These are phyloP conservation scores for Cervus canadensis DNA, from an alignment of 2,113 vertebrate species.

Conservation along the genomic window DNA sequence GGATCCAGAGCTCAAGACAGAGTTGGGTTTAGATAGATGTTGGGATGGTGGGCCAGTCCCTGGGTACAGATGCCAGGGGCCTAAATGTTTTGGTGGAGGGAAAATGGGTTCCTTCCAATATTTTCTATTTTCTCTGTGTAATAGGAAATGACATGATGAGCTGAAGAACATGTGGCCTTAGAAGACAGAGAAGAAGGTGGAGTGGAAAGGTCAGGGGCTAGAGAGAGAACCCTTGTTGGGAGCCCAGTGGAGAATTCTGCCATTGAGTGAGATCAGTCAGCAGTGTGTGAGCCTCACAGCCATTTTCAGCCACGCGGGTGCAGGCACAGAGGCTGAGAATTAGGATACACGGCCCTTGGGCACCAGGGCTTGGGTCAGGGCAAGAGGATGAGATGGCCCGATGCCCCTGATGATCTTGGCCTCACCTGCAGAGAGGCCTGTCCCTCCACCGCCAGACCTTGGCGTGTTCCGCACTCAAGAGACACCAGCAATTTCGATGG, in stretches of 20 bases:
- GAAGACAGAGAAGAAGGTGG: neutral
- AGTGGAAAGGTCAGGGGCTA: neutral
- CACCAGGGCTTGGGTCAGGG: neutral
- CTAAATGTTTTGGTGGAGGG: neutral
- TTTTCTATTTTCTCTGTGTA: neutral
- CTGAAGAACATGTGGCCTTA: neutral
- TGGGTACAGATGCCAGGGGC: accelerated
- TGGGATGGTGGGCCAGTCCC: accelerated
- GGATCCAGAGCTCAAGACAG: neutral
- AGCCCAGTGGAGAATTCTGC: neutral
- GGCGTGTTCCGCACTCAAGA: accelerated
- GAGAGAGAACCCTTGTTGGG: accelerated
- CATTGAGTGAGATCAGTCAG: neutral
- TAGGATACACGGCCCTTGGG: neutral
- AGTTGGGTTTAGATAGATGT: neutral
- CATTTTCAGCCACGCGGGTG: accelerated
- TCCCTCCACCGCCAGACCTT: too few species aligned
- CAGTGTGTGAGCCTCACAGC: neutral
- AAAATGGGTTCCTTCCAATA: neutral
- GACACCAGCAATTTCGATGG: neutral
- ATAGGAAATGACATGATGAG: neutral
- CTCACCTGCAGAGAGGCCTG: neutral
- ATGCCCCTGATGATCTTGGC: neutral
- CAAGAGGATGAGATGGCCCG: too few species aligned
- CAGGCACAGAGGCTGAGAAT: too few species aligned